Evolutionary conservation across 2,888 invertebrate genomes (phyloP), one percentile per base, ranked within the genome.

Genomic region (Drosophila pegasa): DNA sequence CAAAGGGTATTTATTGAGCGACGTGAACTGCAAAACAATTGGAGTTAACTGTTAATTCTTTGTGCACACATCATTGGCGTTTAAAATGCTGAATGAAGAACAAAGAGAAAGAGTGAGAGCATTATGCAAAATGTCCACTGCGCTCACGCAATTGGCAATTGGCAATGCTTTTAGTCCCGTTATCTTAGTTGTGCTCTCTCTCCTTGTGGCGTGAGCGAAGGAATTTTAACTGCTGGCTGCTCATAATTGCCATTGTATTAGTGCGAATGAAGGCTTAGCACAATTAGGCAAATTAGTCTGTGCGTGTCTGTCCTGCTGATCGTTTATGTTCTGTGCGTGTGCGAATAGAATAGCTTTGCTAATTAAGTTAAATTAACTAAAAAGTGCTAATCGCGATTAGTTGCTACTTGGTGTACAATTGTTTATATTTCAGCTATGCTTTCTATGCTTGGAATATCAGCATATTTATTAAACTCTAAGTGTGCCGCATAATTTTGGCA

Each of bases 211-310:
- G 20, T 33, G 48, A 48, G 48, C 9, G 20, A 6, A 48, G 20
- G 20, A 20, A 31, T 31, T 48, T 31, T 20, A 22, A 33, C 20
- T 48, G 33, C 12, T 20, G 9, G 14, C 9, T 18, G n/a, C 33
- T 22, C 20, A 14, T 22, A 31, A 22, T 48, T 48, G n/a, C 12
- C 22, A 5, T 20, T 33, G 48, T 31, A 20, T 33, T 48, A 48
- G 31, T 48, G 31, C n/a, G 31, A 48, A 33, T 48, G 48, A 14
- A 31, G 48, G 31, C 31, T 33, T 48, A n/a, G 20, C 48, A 31
- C n/a, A 48, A 31, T 48, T 48, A 31, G 31, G 18, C 8, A 48
- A 48, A 48, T 31, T 31, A 33, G 48, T 48, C 20, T 20, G 9
- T 33, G 48, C 31, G 48, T 33, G 20, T 48, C 33, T 22, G n/a